Evolutionary conservation across 2,797 vertebrate species (phyloP).

Genomic region (Steatocranus sp.): DNA sequence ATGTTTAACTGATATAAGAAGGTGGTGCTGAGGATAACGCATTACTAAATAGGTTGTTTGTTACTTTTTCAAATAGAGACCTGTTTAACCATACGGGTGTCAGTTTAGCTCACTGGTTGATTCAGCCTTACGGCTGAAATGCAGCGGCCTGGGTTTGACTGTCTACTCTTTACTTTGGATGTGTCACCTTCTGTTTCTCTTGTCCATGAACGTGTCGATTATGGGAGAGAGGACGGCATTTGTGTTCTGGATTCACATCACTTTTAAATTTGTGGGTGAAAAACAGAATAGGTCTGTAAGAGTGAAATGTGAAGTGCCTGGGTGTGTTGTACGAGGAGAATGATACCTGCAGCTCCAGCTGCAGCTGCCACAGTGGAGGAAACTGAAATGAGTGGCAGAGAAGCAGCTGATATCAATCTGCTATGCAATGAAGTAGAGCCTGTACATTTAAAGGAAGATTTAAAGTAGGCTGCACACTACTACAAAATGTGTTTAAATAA

Average conservation of each 20-base stretch:
- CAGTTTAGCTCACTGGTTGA: background rate
- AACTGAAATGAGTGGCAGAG: background rate
- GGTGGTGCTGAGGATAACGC: rapidly evolving
- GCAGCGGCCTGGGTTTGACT: rapidly evolving
- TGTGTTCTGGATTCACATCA: background rate
- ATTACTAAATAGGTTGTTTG: background rate
- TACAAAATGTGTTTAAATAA: background rate
- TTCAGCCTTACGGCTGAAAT: rapidly evolving
- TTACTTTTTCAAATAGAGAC: background rate
- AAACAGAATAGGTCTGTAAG: background rate
- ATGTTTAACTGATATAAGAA: background rate
- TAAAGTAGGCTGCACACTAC: background rate
- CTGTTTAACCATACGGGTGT: rapidly evolving
- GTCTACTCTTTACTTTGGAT: background rate
- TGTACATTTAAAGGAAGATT: background rate
- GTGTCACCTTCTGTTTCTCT: background rate
- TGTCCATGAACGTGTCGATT: background rate
- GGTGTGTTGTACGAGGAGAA: background rate
- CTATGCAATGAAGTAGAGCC: background rate
- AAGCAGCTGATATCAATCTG: background rate
- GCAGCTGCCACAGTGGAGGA: background rate
- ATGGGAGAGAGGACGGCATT: background rate
- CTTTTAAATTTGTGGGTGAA: background rate
- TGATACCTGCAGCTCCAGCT: rapidly evolving
- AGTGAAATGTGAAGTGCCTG: rapidly evolving